A percentile compares a stretch with the other conserved stretches of the same genome.
These are phyloP conservation scores for Lasioglossum leucozonium DNA, from an alignment of 2,888 invertebrate genomes.

Conservation along the genomic window DNA sequence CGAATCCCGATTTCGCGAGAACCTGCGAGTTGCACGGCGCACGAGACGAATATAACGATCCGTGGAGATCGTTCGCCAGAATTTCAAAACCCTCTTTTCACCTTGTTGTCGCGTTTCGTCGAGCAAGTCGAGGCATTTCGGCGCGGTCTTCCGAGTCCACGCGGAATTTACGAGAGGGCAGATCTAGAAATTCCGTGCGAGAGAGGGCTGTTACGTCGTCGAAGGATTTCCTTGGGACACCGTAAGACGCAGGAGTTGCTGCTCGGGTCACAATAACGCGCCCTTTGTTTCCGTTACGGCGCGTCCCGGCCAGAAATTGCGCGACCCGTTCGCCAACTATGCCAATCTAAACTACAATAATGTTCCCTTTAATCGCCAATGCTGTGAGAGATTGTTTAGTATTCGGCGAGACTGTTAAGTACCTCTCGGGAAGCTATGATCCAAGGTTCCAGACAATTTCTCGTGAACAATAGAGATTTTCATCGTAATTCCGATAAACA, in stretches of 20 bases:
- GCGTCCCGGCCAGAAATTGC: not conserved
- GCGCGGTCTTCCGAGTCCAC: not conserved
- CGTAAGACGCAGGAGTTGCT: not conserved
- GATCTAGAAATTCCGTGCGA: not conserved
- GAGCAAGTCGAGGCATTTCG: not conserved
- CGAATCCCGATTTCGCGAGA: constrained; percentile 22
- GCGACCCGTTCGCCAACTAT: not conserved
- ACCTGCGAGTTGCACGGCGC: not conserved
- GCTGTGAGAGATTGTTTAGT: not conserved
- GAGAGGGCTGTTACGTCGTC: not conserved
- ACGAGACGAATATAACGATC: not conserved
- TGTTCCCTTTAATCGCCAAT: not conserved
- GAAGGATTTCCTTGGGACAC: not conserved
- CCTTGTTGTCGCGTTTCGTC: not conserved
- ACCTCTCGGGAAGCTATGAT: no score
- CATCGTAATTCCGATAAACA: not conserved
- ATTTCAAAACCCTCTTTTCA: not conserved
- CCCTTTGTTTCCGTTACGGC: not conserved
- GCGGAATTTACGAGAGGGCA: not conserved
- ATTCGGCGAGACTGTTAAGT: not conserved
- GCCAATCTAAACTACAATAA: not conserved
- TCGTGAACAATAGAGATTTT: not conserved
- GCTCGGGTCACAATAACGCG: not conserved
- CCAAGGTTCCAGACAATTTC: not conserved
- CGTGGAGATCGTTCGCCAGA: not conserved